phyloP scores from a whole-genome alignment of 1,140 invertebrate species.

The Penaeus vannamei region DNA sequence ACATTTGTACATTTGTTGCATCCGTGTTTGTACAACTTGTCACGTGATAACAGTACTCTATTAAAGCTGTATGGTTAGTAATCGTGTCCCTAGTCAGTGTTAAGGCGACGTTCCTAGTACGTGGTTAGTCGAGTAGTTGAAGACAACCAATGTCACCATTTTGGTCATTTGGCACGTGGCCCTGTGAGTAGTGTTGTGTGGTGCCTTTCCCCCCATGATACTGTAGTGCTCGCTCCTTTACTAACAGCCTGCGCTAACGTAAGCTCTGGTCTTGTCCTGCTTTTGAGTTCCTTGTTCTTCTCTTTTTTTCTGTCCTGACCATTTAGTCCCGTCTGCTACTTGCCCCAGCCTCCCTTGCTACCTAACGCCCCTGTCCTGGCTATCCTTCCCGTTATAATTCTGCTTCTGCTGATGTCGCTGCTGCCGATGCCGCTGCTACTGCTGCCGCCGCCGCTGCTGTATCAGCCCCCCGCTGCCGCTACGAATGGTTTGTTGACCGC shows the following conservation, averaged over 20 bases:
- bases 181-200: slow-evolving; percentile 21
- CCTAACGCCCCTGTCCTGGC: no score
- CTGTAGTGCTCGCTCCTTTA: slow-evolving; percentile 1
- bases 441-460: slow-evolving; percentile 1
- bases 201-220: background rate
- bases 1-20: background rate
- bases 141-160: slow-evolving; percentile 42
- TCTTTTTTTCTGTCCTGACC: slow-evolving; percentile 2
- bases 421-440: slow-evolving; percentile 26
- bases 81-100: no score
- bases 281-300: background rate
- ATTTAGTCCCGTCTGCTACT: slow-evolving; percentile 23
- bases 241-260: background rate
- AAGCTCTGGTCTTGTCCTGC: background rate
- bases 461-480: background rate
- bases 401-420: background rate
- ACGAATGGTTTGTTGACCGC: background rate
- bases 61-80: no score
- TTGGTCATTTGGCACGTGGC: slow-evolving; percentile 5
- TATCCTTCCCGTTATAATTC: background rate
- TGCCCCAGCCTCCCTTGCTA: background rate
- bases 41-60: no score
- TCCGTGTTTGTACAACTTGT: no score
- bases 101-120: no score
- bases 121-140: no score